These are phyloP conservation scores for Coenobita brevimanus DNA, from an alignment of 1,140 invertebrate genomes.

Conservation along the genomic window DNA sequence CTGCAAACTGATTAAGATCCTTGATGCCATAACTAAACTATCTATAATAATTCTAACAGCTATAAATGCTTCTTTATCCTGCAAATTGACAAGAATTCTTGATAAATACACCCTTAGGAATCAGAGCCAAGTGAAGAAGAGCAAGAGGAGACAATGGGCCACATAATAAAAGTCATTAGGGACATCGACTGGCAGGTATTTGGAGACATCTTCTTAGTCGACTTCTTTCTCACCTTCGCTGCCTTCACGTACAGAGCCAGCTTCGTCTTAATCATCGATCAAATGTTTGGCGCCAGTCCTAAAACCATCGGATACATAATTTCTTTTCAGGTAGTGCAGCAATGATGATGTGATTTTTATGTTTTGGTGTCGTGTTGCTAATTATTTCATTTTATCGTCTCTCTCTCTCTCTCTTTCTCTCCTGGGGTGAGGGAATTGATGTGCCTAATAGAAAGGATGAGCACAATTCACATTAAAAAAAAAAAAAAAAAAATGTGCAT, in stretches of 20 bases:
- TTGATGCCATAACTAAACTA: too few relatives aligned
- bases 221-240: slow-evolving; percentile 36
- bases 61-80: background rate
- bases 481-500: too few relatives aligned
- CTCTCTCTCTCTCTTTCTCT: too few relatives aligned
- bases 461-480: too few relatives aligned
- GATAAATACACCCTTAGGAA: background rate
- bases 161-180: background rate
- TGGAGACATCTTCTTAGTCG: slow-evolving; percentile 31
- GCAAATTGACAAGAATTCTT: background rate
- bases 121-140: background rate
- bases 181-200: slow-evolving; percentile 35
- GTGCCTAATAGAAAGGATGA: too few relatives aligned
- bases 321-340: slow-evolving; percentile 22
- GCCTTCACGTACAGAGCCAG: slow-evolving; percentile 23
- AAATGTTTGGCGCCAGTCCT: slow-evolving; percentile 18
- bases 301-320: slow-evolving; percentile 35
- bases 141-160: background rate
- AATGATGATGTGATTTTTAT: too few relatives aligned
- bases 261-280: slow-evolving; percentile 28
- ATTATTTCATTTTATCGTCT: too few relatives aligned
- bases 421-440: too few relatives aligned
- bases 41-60: too few relatives aligned
- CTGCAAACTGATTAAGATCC: too few relatives aligned
- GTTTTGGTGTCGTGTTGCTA: background rate